Base-by-base conservation (phyloP, 2,888 invertebrate species). In the Tholera decimalis region DNA sequence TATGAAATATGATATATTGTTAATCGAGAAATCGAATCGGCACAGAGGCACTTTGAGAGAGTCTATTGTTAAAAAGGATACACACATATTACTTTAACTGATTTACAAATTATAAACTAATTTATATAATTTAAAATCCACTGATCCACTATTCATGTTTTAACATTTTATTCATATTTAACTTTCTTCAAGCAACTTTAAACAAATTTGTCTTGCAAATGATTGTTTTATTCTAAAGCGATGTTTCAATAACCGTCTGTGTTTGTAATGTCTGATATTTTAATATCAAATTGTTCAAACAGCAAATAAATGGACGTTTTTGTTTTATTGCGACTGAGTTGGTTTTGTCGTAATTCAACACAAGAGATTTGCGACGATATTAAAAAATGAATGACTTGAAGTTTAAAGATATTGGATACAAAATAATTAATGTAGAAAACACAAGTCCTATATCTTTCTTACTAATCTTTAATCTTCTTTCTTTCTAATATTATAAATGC, bases 251-350 rank as follows among this genome's bases (percentile, higher is more conserved):
- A 28, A 11, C 7, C 28, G 28, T 22, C 22, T 35, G 15, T 61
- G 30, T 43, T 35, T 35, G 3, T 20, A 22, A n/a, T 30, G 30
- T 24, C 26, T 30, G 28, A 35, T 11, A 35, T 28, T 64, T n/a
- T 20, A 20, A 20, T 44, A 37, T 1, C 37, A 28, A 24, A 41
- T 3, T 49, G 3, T 35, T 18, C 22, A 43, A 9, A 28, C 11
- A 35, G 18, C 8, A 64, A 64, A 51, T n/a, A 35, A 63, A 53
- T 44, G 0, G 8, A 24, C 6, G 18, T 51, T 26, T 28, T 43
- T 2, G 7, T 43, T 43, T 51, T 28, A 43, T 8, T 22, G 18
- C 7, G 24, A 24, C 54, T 55, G 30, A 24, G 11, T 30, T 44
- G n/a, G 6, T 37, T 53, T 20, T 53, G 7, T 44, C 18, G 20